Evolutionary conservation across 2,797 vertebrate species (phyloP), one percentile per base, ranked within the genome.

Genomic region (Limnodromus scolopaceus): DNA sequence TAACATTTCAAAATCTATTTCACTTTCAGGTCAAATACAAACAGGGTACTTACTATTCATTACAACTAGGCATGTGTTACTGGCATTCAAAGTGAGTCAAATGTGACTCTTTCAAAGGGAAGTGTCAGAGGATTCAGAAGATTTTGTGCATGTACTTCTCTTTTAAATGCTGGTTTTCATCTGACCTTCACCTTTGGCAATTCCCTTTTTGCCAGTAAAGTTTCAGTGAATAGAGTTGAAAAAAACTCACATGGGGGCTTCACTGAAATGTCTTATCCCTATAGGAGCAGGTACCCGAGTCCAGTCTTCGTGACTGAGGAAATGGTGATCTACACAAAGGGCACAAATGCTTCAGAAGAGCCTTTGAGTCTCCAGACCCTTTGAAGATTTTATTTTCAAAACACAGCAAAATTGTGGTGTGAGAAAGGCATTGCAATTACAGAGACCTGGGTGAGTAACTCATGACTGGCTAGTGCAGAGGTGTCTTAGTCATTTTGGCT

Each of bases 21-120:
- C 74, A 78, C 82, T 80, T 92, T 83, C 60, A 85, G 81, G 79
- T 96, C 80, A 89, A 87, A 85, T 49, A 58, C 45, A 77, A 95
- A 68, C 49, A 80, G 79, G 45, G 30, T 17, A 12, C n/a, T 49
- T 58, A 75, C 14, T 89, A 30, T 71, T 91, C 16, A 0, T 64
- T 87, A 41, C 38, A 72, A 48, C 51, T 41, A 75, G 49, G 45
- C 53, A 68, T 78, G 63, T 83, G 69, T 83, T 80, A 74, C 64
- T 71, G 41, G 61, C 51, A 83, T 75, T 87, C 57, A 54, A 6
- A 43, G 41, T n/a, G 25, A 94, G 68, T 64, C 45, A 91, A 75
- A 93, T 60, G 13, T 75, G 82, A 71, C 27, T 70, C 30, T 87
- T 87, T 89, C 81, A 89, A 87, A 95, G 49, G 53, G 23, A 84